A percentile compares a stretch with the other conserved stretches of the same genome.
phyloP scores from a whole-genome alignment of 2,888 invertebrate species.

The Salticus scenicus region DNA sequence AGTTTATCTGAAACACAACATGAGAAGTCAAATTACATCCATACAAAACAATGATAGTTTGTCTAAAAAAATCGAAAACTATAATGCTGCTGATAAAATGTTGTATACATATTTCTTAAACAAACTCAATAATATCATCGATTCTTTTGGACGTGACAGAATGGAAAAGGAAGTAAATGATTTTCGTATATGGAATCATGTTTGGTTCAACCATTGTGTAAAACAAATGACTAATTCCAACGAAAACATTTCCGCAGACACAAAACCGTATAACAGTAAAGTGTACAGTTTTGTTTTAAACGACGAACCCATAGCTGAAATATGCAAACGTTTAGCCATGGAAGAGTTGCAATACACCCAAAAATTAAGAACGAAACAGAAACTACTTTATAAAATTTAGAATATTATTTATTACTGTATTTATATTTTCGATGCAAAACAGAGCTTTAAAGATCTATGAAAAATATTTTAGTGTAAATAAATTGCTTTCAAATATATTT shows the following conservation, averaged over 20 bases:
- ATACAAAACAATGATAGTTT: not conserved
- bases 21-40: not conserved
- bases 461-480: too few relatives aligned
- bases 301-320: slow-evolving; percentile 28
- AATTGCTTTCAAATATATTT: too few relatives aligned
- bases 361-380: slow-evolving; percentile 50
- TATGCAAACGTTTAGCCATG: slow-evolving; percentile 43
- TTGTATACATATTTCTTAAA: slow-evolving; percentile 73
- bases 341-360: slow-evolving; percentile 52
- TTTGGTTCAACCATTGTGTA: slow-evolving; percentile 44
- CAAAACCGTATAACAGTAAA: slow-evolving; percentile 19
- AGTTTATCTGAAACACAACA: slow-evolving; percentile 72
- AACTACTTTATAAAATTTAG: slow-evolving; percentile 1
- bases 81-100: slow-evolving; percentile 73
- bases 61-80: slow-evolving; percentile 19
- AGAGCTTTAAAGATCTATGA: too few relatives aligned
- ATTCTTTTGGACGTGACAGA: slow-evolving; percentile 51
- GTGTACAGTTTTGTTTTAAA: slow-evolving; percentile 24
- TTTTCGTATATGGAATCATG: slow-evolving; percentile 35
- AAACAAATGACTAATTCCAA: slow-evolving; percentile 4
- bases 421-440: too few relatives aligned
- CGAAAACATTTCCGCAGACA: slow-evolving; percentile 12
- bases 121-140: slow-evolving; percentile 39
- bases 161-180: slow-evolving; percentile 70
- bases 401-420: not conserved